Base-by-base conservation (phyloP, 2,888 invertebrate genomes). In the Pantelozetes paolii region DNA sequence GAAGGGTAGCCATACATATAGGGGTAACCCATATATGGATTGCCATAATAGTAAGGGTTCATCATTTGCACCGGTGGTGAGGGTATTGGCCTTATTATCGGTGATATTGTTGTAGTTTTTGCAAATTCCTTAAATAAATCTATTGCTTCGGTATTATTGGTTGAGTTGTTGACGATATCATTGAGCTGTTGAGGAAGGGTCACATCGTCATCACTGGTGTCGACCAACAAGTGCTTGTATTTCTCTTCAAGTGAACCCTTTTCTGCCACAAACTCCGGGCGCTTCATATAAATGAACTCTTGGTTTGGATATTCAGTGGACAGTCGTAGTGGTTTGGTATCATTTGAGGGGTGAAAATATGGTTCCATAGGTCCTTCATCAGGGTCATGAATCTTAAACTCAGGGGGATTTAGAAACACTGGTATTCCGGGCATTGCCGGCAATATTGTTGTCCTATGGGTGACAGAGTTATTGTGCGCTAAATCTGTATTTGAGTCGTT, bases 361-460 rank as follows among this genome's bases (percentile, higher is more conserved):
- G 59, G 59, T n/a, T 59, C 59, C 1, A 59, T 9, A 8, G 59
- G 59, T 11, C 59, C 59, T 30, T 59, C 59, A 30, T 59, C 59
- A 3, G 59, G 59, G 32, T 59, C 59, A 30, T 30, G 30, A 30
- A 59, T 59, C 30, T 26, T 59, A 3, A 59, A 11, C 26, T 59
- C 59, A 13, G 59, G 59, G 18, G 59, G 59, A 5, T 59, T 9
- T 1, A 18, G 59, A 59, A 59, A 59, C 6, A 59, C 32, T 1
- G 59, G 59, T 20, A 59, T 59, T 30, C 59, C 59, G 3, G 59
- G 59, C 59, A 59, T 59, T 30, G 59, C 59, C 32, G 59, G 30
- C 13, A 59, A 11, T 28, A 59, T 59, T 54, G 54, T 23, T 3
- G 54, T 54, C n/a, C n/a, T n/a, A n/a, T n/a, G n/a, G 13, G 23